Conservation (phyloP, 2,113 vertebrate genomes). For the Thalassarche chlororhynchos region DNA sequence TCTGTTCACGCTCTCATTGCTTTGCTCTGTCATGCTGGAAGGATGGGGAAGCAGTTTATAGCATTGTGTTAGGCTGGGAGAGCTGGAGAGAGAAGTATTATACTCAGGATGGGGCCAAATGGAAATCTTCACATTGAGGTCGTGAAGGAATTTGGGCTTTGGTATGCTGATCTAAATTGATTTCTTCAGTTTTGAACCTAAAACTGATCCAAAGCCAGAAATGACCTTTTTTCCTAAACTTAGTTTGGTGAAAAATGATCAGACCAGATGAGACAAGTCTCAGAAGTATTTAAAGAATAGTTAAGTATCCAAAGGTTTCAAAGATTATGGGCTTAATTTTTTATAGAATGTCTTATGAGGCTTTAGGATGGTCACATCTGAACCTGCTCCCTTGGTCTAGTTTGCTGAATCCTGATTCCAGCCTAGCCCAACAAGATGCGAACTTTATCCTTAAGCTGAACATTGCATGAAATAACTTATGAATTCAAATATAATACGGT, state of each 20-base stretch:
- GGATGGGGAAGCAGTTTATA: neutral
- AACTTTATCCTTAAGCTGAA: neutral
- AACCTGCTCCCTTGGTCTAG: neutral
- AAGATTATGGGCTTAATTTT: neutral
- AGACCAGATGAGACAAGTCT: neutral
- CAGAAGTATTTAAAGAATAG: neutral
- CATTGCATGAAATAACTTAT: neutral
- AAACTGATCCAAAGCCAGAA: neutral
- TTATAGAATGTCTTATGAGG: neutral
- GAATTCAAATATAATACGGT: neutral
- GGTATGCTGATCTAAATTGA: neutral
- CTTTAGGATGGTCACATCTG: neutral
- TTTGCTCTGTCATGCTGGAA: conserved; percentile 31
- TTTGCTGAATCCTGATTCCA: neutral
- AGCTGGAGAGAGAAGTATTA: neutral
- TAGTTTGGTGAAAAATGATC: neutral
- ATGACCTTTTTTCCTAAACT: neutral
- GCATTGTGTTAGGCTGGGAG: neutral
- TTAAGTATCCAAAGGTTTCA: neutral
- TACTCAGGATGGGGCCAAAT: neutral
- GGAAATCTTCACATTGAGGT: neutral
- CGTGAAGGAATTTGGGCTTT: neutral
- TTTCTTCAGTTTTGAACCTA: neutral
- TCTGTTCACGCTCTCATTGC: conserved; percentile 38
- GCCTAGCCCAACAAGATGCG: neutral